Base-by-base conservation (phyloP, 2,888 invertebrate genomes). In the Orthonychiurus folsomi region DNA sequence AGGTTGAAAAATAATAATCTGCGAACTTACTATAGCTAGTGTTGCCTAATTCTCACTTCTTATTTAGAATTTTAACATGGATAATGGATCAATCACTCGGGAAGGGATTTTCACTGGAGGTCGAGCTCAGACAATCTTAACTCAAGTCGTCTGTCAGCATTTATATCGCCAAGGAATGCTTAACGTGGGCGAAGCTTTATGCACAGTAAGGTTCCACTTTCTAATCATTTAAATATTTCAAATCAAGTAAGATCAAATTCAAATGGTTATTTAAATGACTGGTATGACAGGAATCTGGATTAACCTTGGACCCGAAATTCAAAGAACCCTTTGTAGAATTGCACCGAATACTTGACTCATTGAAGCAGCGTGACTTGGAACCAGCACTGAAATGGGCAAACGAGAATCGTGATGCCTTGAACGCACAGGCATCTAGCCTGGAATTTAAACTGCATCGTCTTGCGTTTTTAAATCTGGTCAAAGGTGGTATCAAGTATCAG, bases 141-240 rank as follows among this genome's bases (percentile, higher is more conserved):
- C 90, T 77, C 86, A 88, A 79, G 91, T 93, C 23, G 89, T 96
- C 67, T 92, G 92, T 73, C 93, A 96, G 76, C 96, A 97, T 80
- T 90, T 95, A 76, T 89, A 92, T 75, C 84, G 95, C 69, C 93
- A 94, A 80, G 96, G 96, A 53, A 85, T 93, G 83, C 84, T 93
- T 70, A 92, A 93, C 61, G 92, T 95, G 47, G 94, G 93, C 1
- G 91, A 93, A 75, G 83, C 87, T 72, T 77, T 92, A 55, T 84
- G 85, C 62, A 77, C 81, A 75, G 86, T 85, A 73, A 63, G 67
- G 26, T 26, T 48, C 24, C n/a, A n/a, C n/a, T n/a, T 37, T 9
- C 9, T 9, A 59, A 28, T 59, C 26, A 48, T 52, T 59, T 18
- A 15, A 28, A 27, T 57, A 2, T 57, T 54, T 20, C 20, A 52